Evolutionary conservation across 2,113 vertebrate species (phyloP), one percentile per base, ranked within the genome.

Genomic region (Sylvilagus bachmani): DNA sequence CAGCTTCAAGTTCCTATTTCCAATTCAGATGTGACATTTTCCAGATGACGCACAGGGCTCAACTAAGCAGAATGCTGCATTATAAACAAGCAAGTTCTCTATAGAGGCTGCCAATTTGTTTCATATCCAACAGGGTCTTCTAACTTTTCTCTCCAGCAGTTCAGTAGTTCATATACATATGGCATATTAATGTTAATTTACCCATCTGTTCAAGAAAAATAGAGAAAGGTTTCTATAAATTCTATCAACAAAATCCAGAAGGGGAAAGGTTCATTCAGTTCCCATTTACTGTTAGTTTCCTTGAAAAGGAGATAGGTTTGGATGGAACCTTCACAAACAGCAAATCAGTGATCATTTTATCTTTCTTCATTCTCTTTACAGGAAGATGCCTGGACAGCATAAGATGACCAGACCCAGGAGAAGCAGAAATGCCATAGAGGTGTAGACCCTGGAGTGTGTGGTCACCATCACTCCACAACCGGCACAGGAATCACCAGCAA

Each of bases 241-340:
- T 96, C 89, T 94, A n/a, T 74, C 87, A 77, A 73, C 44, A 55
- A 74, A 90, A 44, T 78, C 84, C 53, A 93, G 70, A 62, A 94
- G 0, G 10, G 62, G 70, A 94, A 94, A 96, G 17, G 88, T 85
- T 82, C 95, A 97, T 61, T 97, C 86, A 95, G 96, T 97, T 97
- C 96, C 96, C 77, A 93, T 96, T 91, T 69, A 71, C n/a, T 77
- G 44, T 92, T 96, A 95, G 95, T 94, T 97, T 95, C 67, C 87
- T 96, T 95, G 80, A 95, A 87, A 96, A 97, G 93, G 36, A 95
- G n/a, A 92, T 31, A 70, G 93, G 64, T 88, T 91, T 96, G 80
- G 44, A 95, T 87, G 27, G 70, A 97, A 83, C n/a, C 29, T 86
- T 93, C 51, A 86, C 82, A 95, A 94, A 75, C 11, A 94, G 19